Base-by-base conservation (phyloP, 2,888 invertebrate species). In the Leucophora obtusa region DNA sequence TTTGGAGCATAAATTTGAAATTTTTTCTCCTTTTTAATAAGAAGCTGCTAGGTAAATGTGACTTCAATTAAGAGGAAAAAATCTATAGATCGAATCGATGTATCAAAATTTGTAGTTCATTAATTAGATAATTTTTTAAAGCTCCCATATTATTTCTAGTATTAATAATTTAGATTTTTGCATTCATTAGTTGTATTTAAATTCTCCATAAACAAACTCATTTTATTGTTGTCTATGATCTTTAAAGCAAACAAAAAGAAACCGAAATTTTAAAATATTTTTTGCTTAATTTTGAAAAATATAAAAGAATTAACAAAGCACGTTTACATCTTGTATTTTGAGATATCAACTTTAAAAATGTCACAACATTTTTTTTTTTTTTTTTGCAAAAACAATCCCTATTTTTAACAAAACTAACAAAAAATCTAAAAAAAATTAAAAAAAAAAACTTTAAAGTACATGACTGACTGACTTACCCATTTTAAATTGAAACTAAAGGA, bases 381-480 rank as follows among this genome's bases (percentile, higher is more conserved):
- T 56, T 28, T 53, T 4, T 18, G 4, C 10, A 58, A 24, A 53
- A 77, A 79, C 70, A 70, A 74, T 62, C 74, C 62, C 66, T 71
- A 50, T 73, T 65, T 59, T n/a, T 54, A 58, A 11, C 21, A 54
- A 10, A 54, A 58, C 43, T 47, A 47, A 47, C 43, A 35, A 43
- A 59, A 68, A 63, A 63, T 69, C 71, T 50, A 35, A 38, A 50
- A 59, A 53, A n/a, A 56, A 38, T 62, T 17, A 33, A 51, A 59
- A 18, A 68, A 18, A 68, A 54, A 66, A 62, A 50, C 54, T 56
- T 50, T 18, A 69, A 69, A 62, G 65, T 54, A 66, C 66, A 71
- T 58, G 71, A 79, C 71, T 82, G 79, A 73, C 81, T 78, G 82
- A 82, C 82, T 83, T 77, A 81, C 82, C 82, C 83, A 81, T 73